phyloP scores from a whole-genome alignment of 2,113 vertebrate species.

The Amblyornis subalaris region DNA sequence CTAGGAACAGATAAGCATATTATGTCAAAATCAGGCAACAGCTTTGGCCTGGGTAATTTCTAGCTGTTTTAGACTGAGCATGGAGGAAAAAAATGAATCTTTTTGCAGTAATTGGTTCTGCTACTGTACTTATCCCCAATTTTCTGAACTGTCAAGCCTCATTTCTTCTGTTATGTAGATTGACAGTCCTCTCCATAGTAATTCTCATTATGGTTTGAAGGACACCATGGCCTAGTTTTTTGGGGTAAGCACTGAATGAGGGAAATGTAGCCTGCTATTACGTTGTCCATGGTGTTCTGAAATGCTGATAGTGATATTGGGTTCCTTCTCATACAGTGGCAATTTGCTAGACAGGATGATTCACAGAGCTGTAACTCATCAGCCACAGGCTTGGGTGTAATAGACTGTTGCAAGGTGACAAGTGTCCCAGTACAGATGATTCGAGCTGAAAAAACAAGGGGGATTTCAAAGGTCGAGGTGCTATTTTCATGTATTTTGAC shows the following conservation, averaged over 20 bases:
- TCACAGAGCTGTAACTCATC: constrained; percentile 25
- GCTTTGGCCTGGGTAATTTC: not conserved
- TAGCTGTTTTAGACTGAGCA: not conserved
- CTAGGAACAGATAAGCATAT: not conserved
- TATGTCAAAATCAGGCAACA: not conserved
- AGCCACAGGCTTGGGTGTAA: not conserved
- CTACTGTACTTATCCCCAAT: constrained; percentile 25
- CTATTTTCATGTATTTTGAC: not conserved
- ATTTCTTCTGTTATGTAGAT: constrained; percentile 36
- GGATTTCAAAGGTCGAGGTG: not conserved
- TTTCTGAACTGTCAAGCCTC: constrained; percentile 45
- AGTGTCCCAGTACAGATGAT: not conserved
- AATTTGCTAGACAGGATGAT: not conserved
- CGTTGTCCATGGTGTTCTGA: not conserved
- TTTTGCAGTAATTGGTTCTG: constrained; percentile 18
- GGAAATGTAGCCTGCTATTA: not conserved
- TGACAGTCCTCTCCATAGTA: not conserved
- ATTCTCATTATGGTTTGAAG: constrained; percentile 44
- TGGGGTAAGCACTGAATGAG: not conserved
- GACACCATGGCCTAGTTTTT: constrained; percentile 38
- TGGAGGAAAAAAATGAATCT: not conserved
- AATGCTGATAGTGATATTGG: not conserved
- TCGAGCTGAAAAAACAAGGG: rapidly evolving
- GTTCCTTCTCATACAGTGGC: not conserved
- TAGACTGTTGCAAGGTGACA: not conserved